Evolutionary conservation across 2,888 invertebrate genomes (phyloP).

Genomic region (Quadroppia sp.): DNA sequence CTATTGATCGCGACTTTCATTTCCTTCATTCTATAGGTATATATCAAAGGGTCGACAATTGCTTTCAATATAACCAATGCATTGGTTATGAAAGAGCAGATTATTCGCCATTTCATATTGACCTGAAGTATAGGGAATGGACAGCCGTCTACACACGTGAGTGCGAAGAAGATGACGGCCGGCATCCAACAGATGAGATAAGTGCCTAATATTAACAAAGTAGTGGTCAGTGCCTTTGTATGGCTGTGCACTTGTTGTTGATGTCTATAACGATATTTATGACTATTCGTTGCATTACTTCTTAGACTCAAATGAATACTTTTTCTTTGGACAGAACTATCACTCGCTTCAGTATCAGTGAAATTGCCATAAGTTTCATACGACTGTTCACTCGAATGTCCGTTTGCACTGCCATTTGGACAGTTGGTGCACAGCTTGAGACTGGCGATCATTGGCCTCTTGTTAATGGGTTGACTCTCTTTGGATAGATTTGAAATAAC

Average conservation of each 20-base stretch:
- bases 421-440: not conserved
- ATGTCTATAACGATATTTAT: not conserved
- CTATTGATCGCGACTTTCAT: conserved; percentile 54
- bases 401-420: not conserved
- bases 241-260: conserved; percentile 26
- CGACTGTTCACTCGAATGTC: not conserved
- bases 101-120: conserved; percentile 43
- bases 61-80: conserved; percentile 62
- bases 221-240: conserved; percentile 41
- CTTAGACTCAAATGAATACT: not conserved
- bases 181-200: conserved; percentile 63
- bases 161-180: conserved; percentile 58
- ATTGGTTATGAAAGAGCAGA: conserved; percentile 54
- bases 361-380: not conserved
- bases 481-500: not conserved
- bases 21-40: conserved; percentile 64
- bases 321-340: not conserved
- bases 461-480: not conserved
- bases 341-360: not conserved
- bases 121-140: conserved; percentile 49
- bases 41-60: conserved; percentile 63
- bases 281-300: not conserved
- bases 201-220: conserved; percentile 55
- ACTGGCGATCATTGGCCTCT: conserved; percentile 4
- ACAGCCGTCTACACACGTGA: conserved; percentile 59